Base-by-base conservation (phyloP, 2,113 vertebrate genomes). In the Microtus pennsylvanicus region DNA sequence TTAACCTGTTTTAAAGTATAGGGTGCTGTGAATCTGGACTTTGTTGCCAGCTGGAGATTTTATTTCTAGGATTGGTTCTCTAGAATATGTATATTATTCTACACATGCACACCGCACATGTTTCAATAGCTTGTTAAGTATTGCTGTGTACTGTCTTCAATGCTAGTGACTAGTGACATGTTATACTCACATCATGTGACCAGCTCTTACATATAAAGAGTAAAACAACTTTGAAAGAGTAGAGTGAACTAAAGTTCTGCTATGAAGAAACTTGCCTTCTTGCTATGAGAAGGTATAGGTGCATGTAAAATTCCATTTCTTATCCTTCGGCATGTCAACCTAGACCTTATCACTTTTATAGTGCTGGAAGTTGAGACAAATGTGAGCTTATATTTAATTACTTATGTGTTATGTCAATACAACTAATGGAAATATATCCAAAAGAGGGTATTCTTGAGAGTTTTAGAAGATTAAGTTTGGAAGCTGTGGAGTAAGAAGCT, bases 1-100 rank as follows among this genome's bases (percentile, higher is more conserved):
- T 87, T 0, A 1, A 26, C 89, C 21, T 70, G 97, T 61, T 92
- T 3, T 67, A 72, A 33, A 77, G 63, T 50, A 86, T 72, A 30
- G 89, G 28, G 90, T 93, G 26, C 52, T 91, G 3, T 16, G 38
- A 17, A 52, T 63, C 70, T 92, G 74, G 89, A 74, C 94, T 97
- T 96, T 65, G 93, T 95, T 70, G 88, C 38, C 4, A 5, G 26
- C 42, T 91, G 80, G 61, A 89, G 67, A 95, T 94, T 97, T 96
- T 81, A 16, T 90, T 97, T 96, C 69, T 91, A 38, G 94, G 0
- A 4, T 21, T 58, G 70, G 45, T 83, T 47, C 90, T 82, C 67
- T 94, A 55, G 47, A 78, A 17, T 50, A 50, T 78, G 17, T 4
- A 16, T 55, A 55, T 55, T 17, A 17, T 55, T 55, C 55, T 55